A percentile compares a stretch with the other conserved stretches of the same genome.
Evolutionary conservation across 2,797 vertebrate species (phyloP).

Genomic region (Sebastolobus altivelis): DNA sequence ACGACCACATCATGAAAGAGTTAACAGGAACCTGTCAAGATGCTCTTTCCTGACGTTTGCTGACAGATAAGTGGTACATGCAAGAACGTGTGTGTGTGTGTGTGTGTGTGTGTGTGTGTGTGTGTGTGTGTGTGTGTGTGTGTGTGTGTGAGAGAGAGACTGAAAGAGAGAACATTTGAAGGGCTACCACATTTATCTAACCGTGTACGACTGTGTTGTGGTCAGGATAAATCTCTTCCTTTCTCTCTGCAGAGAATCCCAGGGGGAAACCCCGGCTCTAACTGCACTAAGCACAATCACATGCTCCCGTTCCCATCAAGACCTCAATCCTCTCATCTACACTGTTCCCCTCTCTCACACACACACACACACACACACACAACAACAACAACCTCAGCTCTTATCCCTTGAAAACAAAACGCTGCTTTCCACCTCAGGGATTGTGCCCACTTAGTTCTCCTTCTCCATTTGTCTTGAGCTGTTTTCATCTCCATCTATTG

Average conservation of each 20-base stretch:
- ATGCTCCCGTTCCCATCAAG: conserved; percentile 71
- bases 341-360: conserved; percentile 2
- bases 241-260: conserved; percentile 63
- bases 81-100: conserved; percentile 6
- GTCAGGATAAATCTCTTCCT: conserved; percentile 73
- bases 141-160: neutral
- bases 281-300: conserved; percentile 80
- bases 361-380: conserved; percentile 1
- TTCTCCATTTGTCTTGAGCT: conserved; percentile 51
- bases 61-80: conserved; percentile 73
- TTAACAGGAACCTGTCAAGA: conserved; percentile 71
- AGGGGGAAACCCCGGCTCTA: conserved; percentile 64
- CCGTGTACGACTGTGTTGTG: conserved; percentile 70
- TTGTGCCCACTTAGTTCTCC: conserved; percentile 47
- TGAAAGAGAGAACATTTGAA: conserved; percentile 56
- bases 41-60: conserved; percentile 74
- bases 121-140: neutral
- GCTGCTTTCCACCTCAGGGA: conserved; percentile 45
- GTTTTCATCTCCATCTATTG: conserved; percentile 53
- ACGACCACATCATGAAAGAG: conserved; percentile 19
- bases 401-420: conserved; percentile 54
- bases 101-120: neutral
- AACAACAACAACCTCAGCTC: conserved; percentile 27
- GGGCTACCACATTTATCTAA: conserved; percentile 72
- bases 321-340: conserved; percentile 61